Percentiles rank a stretch among this genome's conserved stretches.
Evolutionary conservation across 2,888 invertebrate species (phyloP).

Genomic region (Sminthurinus aureus): DNA sequence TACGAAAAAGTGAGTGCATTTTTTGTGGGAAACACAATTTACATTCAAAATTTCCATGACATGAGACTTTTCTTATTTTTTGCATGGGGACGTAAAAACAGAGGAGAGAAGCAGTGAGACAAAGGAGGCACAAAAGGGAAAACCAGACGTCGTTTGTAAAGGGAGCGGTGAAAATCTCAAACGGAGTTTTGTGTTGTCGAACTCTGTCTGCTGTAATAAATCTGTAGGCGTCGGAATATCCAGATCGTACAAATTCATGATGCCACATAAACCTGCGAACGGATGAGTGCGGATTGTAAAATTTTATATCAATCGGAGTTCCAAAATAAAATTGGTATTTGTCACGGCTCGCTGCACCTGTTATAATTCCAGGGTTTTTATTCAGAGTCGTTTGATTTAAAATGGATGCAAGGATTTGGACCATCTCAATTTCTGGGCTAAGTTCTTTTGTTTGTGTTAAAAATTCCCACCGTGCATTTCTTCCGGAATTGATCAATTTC

Average conservation of each 20-base stretch:
- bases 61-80: too few species aligned
- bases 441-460: not conserved
- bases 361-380: too few species aligned
- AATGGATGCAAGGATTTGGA: not conserved
- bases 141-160: not conserved
- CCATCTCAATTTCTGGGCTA: not conserved
- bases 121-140: not conserved
- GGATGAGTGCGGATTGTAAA: too few species aligned
- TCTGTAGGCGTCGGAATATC: not conserved
- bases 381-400: not conserved
- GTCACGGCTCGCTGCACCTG: not conserved
- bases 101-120: not conserved
- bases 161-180: not conserved
- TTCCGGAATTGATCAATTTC: not conserved
- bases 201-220: not conserved
- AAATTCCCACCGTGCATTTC: not conserved
- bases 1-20: too few species aligned
- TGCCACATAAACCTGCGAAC: not conserved
- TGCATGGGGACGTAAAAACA: too few species aligned
- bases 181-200: not conserved
- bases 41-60: too few species aligned
- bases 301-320: too few species aligned
- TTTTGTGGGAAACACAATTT: too few species aligned
- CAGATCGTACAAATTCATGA: not conserved
- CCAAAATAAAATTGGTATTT: too few species aligned